These are phyloP conservation scores for Calliphora vicina DNA, from an alignment of 1,140 invertebrate species.

Conservation along the genomic window DNA sequence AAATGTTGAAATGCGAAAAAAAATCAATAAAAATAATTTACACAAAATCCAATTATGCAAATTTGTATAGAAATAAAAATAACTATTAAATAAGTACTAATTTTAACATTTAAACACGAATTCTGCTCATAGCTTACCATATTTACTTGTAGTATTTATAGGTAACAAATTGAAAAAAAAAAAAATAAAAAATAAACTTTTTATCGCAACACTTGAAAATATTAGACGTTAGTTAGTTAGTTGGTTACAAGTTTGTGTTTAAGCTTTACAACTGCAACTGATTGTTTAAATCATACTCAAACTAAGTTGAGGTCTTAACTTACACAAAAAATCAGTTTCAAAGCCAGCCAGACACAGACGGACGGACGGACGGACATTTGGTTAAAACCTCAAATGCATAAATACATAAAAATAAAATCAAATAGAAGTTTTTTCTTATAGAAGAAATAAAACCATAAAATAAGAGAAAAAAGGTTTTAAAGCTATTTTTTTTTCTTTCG, in stretches of 20 bases:
- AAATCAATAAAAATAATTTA: conserved; percentile 43
- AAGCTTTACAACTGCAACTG: conserved; percentile 31
- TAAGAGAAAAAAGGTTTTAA: background rate
- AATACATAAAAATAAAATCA: background rate
- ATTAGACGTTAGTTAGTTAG: background rate
- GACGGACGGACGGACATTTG: background rate
- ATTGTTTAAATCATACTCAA: background rate
- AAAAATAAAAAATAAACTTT: background rate
- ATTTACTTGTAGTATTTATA: background rate
- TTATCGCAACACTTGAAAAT: background rate
- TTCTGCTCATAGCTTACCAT: background rate
- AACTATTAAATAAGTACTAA: background rate
- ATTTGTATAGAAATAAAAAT: background rate
- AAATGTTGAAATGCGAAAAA: conserved; percentile 21
- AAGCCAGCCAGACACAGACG: background rate
- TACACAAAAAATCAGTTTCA: background rate
- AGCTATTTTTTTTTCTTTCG: background rate
- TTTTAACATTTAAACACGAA: conserved; percentile 1
- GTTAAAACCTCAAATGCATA: background rate
- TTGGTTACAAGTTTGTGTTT: background rate
- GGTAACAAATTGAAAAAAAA: conserved; percentile 2
- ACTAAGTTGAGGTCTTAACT: conserved; percentile 7
- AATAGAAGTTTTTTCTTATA: background rate
- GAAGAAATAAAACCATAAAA: background rate
- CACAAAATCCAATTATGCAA: conserved; percentile 27